These are phyloP conservation scores for Pterostichus madidus DNA, from an alignment of 2,888 invertebrate species.

Conservation along the genomic window DNA sequence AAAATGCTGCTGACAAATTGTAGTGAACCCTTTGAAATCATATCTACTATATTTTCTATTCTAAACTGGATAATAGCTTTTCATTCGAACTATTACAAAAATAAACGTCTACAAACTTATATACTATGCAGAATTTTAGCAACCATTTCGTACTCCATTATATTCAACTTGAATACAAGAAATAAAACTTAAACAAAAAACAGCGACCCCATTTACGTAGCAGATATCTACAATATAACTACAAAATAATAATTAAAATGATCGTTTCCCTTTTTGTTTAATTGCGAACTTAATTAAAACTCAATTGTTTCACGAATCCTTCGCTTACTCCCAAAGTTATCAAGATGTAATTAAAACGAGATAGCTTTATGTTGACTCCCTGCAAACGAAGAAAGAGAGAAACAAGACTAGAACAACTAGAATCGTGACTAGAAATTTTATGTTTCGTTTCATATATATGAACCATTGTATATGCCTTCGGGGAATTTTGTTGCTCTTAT, in stretches of 20 bases:
- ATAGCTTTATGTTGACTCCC: not conserved
- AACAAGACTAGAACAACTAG: not conserved
- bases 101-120: not conserved
- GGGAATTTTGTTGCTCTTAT: constrained; percentile 42
- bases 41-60: not conserved
- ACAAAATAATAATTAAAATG: constrained; percentile 53
- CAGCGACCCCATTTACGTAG: not conserved
- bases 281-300: constrained; percentile 57
- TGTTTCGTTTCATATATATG: constrained; percentile 45
- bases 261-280: constrained; percentile 58
- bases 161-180: not conserved
- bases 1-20: not conserved
- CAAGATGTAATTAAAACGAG: constrained; percentile 55
- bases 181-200: not conserved
- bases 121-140: not conserved
- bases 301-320: constrained; percentile 48
- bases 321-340: constrained; percentile 50
- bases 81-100: not conserved
- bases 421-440: constrained; percentile 51
- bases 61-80: not conserved
- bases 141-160: not conserved
- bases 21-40: not conserved
- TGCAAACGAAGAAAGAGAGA: not conserved
- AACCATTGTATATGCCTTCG: constrained; percentile 32
- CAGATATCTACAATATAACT: not conserved